Percentiles rank a stretch among this genome's conserved stretches.
These are phyloP conservation scores for Staurois parvus DNA, from an alignment of 2,797 vertebrate species.

Conservation along the genomic window DNA sequence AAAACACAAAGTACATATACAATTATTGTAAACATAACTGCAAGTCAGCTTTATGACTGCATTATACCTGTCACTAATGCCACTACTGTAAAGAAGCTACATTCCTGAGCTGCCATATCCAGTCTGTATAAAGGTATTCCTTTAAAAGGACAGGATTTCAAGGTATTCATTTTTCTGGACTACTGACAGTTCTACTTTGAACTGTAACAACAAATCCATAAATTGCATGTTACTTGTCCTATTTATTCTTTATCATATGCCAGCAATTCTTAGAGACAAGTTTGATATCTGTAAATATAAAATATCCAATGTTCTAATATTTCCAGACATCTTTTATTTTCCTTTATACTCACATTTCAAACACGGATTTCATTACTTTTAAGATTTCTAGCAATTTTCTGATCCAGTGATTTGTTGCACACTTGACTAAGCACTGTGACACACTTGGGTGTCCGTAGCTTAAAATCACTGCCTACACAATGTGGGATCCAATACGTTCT, in stretches of 20 bases:
- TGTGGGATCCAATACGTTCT: constrained; percentile 34
- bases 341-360: neutral
- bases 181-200: neutral
- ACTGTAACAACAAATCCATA: neutral
- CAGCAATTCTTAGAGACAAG: neutral
- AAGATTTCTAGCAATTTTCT: constrained; percentile 15
- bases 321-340: neutral
- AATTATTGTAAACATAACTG: neutral
- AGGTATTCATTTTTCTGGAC: neutral
- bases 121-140: neutral
- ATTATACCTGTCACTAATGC: neutral
- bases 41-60: too few species aligned
- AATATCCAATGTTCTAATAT: neutral
- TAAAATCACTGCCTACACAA: constrained; percentile 31
- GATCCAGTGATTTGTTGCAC: constrained; percentile 3
- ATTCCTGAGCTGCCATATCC: neutral
- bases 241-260: neutral
- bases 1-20: neutral
- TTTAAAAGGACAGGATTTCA: neutral
- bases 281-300: neutral
- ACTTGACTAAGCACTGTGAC: constrained; percentile 31
- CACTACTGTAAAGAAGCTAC: neutral
- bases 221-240: neutral
- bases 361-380: neutral
- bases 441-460: constrained; percentile 15